Evolutionary conservation across 1,140 invertebrate genomes (phyloP), one percentile per base, ranked within the genome.

Genomic region (Zaprionus davidi): DNA sequence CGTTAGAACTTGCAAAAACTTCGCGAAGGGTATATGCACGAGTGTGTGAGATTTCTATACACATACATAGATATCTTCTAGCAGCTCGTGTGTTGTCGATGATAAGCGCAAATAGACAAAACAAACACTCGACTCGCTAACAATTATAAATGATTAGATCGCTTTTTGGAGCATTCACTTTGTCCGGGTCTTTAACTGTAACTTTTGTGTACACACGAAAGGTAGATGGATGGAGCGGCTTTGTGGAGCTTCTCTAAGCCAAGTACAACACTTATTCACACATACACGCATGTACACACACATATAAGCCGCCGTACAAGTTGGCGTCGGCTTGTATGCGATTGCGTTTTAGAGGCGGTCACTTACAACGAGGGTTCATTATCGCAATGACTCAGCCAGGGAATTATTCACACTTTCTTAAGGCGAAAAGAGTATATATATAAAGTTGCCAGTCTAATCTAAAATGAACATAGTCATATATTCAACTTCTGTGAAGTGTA

Each of bases 101-200:
- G 85, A 90, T 90, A 90, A 90, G 85, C 79, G 79, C 68, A 90
- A 90, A 90, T 82, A 85, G 81, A 90, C 85, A 90, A 85, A 90
- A 78, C 85, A 82, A 90, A 85, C 81, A 90, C 78, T 90, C 53
- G 74, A 90, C 64, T 79, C 83, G 85, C 85, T 85, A 90, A 79
- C 85, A 90, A 90, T 90, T 90, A 90, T 90, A 90, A 90, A 90
- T 85, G 85, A 90, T 90, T 90, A 90, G 76, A 90, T 90, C 85
- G 85, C 81, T 90, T 90, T 90, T 90, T 90, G 79, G 76, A 90
- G 85, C 85, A 90, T 90, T 85, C 81, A 85, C 81, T 82, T 84
- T 68, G 76, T 74, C 65, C 78, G 76, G 85, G 78, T 82, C 72
- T 85, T 75, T 85, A 90, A 90, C 85, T 82, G 86, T 90, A 82